phyloP scores from a whole-genome alignment of 2,113 vertebrate species.

The Epinephelus fuscoguttatus region DNA sequence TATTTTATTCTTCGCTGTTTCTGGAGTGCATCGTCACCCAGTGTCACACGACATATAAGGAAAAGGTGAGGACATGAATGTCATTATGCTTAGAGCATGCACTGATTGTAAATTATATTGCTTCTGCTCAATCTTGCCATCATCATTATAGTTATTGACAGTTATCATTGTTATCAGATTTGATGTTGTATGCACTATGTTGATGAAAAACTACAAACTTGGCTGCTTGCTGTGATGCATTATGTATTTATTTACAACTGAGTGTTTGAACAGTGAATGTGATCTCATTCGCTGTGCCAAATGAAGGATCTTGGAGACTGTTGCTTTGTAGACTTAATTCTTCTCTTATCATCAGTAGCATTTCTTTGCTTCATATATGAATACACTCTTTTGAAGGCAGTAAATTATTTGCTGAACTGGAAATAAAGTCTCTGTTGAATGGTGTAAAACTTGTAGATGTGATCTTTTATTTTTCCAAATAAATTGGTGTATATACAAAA shows the following conservation, averaged over 20 bases:
- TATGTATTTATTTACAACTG: constrained; percentile 83
- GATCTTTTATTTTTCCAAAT: constrained; percentile 11
- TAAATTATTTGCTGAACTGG: constrained; percentile 84
- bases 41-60: constrained; percentile 76
- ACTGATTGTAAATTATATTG: constrained; percentile 88
- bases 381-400: constrained; percentile 82
- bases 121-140: constrained; percentile 84
- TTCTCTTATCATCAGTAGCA: constrained; percentile 82
- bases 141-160: constrained; percentile 82
- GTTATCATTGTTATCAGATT: constrained; percentile 86
- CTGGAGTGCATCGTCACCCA: constrained; percentile 76
- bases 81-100: constrained; percentile 87
- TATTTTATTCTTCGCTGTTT: constrained; percentile 84
- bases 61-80: constrained; percentile 82
- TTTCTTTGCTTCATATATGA: constrained; percentile 85
- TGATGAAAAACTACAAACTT: constrained; percentile 82
- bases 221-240: constrained; percentile 86
- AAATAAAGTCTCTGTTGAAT: constrained; percentile 85
- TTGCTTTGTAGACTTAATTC: constrained; percentile 82
- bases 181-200: constrained; percentile 89
- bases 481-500: too few species aligned
- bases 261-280: constrained; percentile 81
- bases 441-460: constrained; percentile 54
- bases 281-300: constrained; percentile 80
- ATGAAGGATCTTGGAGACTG: constrained; percentile 76